Evolutionary conservation across 2,113 vertebrate genomes (phyloP).

Genomic region (Larimichthys crocea): DNA sequence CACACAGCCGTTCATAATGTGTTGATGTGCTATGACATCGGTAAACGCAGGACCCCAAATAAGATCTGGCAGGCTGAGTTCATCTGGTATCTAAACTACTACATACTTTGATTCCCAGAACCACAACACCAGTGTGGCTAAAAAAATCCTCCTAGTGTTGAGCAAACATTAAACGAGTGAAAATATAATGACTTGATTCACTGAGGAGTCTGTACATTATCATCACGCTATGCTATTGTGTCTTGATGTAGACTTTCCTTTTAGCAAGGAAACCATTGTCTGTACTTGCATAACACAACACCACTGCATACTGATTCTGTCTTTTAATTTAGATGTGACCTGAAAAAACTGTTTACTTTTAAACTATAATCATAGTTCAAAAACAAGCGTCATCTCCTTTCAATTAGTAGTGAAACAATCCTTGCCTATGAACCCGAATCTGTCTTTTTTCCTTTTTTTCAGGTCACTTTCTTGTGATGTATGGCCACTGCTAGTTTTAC

Average conservation of each 20-base stretch:
- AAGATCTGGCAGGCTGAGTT: too few relatives aligned
- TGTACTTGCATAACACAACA: background rate
- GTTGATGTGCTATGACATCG: too few relatives aligned
- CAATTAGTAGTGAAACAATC: conserved; percentile 18
- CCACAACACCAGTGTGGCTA: too few relatives aligned
- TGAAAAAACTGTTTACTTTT: conserved; percentile 10
- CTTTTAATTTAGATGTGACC: background rate
- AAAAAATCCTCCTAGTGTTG: background rate
- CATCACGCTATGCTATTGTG: background rate
- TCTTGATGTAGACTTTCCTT: background rate
- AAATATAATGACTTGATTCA: background rate
- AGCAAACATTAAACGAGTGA: background rate
- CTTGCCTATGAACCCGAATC: conserved; percentile 53
- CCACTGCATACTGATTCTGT: background rate
- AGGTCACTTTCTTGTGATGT: conserved; percentile 74
- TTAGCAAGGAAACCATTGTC: background rate
- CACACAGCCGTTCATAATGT: too few relatives aligned
- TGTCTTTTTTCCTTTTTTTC: conserved; percentile 56
- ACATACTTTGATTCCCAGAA: background rate
- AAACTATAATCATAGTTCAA: conserved; percentile 32
- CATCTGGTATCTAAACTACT: too few relatives aligned
- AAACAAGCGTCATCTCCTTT: conserved; percentile 12
- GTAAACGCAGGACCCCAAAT: too few relatives aligned
- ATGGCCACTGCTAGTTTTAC: conserved; percentile 63
- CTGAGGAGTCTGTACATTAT: background rate